A percentile compares a stretch with the other conserved stretches of the same genome.
Conservation (phyloP, 2,888 invertebrate species). For the Hydroisotoma schaefferi region DNA sequence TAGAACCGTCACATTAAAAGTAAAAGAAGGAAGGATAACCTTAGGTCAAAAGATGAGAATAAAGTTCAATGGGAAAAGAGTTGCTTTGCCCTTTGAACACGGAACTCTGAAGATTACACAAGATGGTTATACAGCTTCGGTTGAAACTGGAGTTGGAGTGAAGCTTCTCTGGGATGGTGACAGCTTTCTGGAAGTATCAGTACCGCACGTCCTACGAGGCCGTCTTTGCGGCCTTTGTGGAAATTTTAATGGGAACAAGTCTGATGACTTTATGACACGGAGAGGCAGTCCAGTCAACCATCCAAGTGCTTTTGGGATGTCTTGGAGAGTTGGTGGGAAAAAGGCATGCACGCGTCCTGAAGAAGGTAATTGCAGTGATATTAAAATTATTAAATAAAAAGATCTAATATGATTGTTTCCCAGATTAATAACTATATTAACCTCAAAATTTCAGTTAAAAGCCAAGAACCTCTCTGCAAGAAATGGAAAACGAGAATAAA, state of each 20-base stretch:
- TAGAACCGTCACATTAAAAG: conserved; percentile 77
- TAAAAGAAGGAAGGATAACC: conserved; percentile 59
- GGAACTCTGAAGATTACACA: conserved; percentile 57
- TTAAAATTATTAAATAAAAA: not conserved
- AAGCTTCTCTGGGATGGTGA: conserved; percentile 89
- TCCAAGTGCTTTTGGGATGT: conserved; percentile 70
- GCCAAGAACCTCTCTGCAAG: conserved; percentile 45
- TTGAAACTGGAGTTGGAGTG: conserved; percentile 58
- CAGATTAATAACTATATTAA: not conserved
- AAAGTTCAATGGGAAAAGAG: conserved; percentile 76
- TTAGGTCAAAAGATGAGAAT: conserved; percentile 80
- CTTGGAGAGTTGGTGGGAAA: conserved; percentile 85
- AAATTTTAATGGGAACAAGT: conserved; percentile 81
- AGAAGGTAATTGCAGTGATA: conserved; percentile 41
- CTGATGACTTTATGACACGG: conserved; percentile 64
- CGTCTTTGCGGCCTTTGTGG: conserved; percentile 94
- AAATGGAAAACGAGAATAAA: conserved; percentile 49
- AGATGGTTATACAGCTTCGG: conserved; percentile 53
- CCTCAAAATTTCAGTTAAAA: conserved; percentile 52
- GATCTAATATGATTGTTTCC: not conserved
- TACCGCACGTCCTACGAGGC: conserved; percentile 74
- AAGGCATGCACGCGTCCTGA: conserved; percentile 64
- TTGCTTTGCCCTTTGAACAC: conserved; percentile 64
- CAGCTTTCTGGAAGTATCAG: conserved; percentile 79
- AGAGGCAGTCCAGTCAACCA: conserved; percentile 62